Percentiles rank a stretch among this genome's conserved stretches.
Conservation (phyloP, 1,140 invertebrate genomes). For the Orchestia grillus region DNA sequence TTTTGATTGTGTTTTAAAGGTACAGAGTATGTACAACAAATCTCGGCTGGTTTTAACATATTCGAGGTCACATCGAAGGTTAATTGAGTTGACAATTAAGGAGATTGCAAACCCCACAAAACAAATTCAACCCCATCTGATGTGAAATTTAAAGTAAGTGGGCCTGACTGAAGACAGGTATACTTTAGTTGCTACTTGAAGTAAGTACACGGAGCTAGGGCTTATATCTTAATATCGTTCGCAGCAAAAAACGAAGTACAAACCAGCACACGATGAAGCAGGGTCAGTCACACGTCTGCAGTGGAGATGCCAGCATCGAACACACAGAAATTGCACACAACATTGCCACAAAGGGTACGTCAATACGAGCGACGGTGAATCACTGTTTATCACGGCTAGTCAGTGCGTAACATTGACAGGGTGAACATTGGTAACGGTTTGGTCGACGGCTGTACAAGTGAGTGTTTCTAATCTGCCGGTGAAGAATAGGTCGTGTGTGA, state of each 20-base stretch:
- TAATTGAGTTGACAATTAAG: neutral
- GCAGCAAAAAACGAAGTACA: neutral
- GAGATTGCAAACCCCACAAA: neutral
- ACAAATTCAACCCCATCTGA: neutral
- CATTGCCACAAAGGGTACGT: neutral
- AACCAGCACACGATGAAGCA: neutral
- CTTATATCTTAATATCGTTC: neutral
- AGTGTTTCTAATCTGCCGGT: neutral
- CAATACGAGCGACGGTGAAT: neutral
- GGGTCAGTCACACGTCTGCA: neutral
- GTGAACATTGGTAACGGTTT: neutral
- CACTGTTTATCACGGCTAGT: neutral
- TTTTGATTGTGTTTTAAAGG: slow-evolving; percentile 2
- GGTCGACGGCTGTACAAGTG: neutral
- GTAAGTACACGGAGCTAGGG: neutral
- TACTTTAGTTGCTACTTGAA: neutral
- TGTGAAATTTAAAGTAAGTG: neutral
- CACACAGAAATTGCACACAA: neutral
- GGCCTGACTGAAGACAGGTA: neutral
- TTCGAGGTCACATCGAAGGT: neutral
- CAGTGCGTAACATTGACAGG: neutral
- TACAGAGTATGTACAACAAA: neutral
- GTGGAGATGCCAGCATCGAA: neutral
- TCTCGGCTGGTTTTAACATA: neutral
- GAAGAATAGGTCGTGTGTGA: neutral